Evolutionary conservation across 37 sponge, comb jelly and placozoan genomes (phyloP), one percentile per base, ranked within the genome.

Genomic region (Hormiphora californensis): DNA sequence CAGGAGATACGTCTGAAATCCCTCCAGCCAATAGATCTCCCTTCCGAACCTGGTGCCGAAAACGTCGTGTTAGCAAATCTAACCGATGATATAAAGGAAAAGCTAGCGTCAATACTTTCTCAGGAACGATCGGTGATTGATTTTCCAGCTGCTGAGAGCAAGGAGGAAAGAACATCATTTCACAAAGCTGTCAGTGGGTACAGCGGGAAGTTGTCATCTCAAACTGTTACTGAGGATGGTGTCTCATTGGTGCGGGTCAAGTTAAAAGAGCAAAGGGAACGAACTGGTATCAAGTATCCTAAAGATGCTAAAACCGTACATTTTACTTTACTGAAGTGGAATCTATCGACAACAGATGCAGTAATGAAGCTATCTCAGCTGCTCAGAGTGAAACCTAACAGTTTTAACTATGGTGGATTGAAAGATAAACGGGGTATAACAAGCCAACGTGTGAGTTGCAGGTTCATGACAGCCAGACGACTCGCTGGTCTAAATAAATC

Each of bases 361-460:
- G 81, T 73, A 1, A 25, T 73, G 7, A 73, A 30, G 27, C 23
- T 73, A 7, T 39, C 44, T 2, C 40, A 73, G 22, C 7, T 22
- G 1, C 8, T 73, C 25, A 93, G 91, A 51, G 41, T 90, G 9
- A 94, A 93, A 65, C 68, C 92, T 0, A 67, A 68, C 7, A 53
- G 23, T 21, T 88, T 94, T 40, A 88, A 87, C 31, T 97, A 92
- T 55, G 92, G 91, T 59, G 98, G 98, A 9, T 89, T 85, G 54
- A 97, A 97, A 54, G 98, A 97, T 78, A 90, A 88, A 23, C 88
- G 98, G 85, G 98, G 91, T 21, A 93, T 94, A 33, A 97, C 98
- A 17, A 43, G 90, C 0, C 98, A 97, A 81, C 63, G 54, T 19
- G 40, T 63, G 63, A 68, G 67, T 73, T 87, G 63, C 19, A 30